Evolutionary conservation across 2,797 vertebrate species (phyloP).

Genomic region (Apogon hyalosoma): DNA sequence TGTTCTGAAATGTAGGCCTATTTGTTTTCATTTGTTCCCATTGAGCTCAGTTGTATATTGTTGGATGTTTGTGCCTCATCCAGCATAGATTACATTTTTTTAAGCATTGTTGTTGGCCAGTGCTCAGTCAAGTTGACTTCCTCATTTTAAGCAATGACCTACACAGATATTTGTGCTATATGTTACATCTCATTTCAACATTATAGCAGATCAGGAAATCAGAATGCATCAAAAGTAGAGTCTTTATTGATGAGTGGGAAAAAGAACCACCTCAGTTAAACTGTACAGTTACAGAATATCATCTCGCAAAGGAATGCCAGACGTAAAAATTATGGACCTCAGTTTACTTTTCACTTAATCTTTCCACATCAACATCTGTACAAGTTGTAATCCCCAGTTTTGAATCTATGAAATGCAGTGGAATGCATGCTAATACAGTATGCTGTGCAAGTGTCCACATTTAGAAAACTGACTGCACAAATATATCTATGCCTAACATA

Average conservation of each 20-base stretch:
- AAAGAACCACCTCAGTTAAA: conserved; percentile 87
- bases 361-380: conserved; percentile 75
- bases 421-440: conserved; percentile 82
- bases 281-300: conserved; percentile 86
- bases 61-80: too few relatives aligned
- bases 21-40: too few relatives aligned
- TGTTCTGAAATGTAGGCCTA: too few relatives aligned
- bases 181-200: not conserved
- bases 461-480: conserved; percentile 74
- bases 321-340: conserved; percentile 77
- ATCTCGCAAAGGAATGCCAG: conserved; percentile 77
- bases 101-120: conserved; percentile 3
- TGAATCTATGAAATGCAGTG: conserved; percentile 78
- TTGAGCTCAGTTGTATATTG: too few relatives aligned
- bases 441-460: conserved; percentile 79
- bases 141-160: conserved; percentile 27
- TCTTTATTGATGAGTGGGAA: conserved; percentile 89
- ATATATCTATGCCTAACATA: conserved; percentile 72
- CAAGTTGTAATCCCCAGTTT: conserved; percentile 72
- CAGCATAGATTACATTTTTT: too few relatives aligned
- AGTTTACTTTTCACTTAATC: conserved; percentile 60
- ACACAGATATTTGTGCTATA: not conserved
- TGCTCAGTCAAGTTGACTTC: conserved; percentile 15
- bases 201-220: conserved; percentile 55
- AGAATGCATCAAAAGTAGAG: conserved; percentile 89